These are phyloP conservation scores for Emydoidea blandingii DNA, from an alignment of 2,797 vertebrate species.

Conservation along the genomic window DNA sequence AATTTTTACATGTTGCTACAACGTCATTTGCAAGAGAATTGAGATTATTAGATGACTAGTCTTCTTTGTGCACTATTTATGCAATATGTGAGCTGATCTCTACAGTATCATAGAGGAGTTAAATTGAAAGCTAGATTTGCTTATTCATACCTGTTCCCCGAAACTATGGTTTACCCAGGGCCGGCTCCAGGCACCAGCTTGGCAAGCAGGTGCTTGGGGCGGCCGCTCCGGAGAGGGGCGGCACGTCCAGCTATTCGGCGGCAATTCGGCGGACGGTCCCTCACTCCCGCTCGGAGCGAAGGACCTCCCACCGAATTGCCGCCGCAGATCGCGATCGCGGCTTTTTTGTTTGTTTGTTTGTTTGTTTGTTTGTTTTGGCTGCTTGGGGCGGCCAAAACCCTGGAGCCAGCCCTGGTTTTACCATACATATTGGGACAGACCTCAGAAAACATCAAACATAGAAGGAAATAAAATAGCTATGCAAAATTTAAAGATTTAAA, in stretches of 20 bases:
- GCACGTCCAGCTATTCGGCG: no score
- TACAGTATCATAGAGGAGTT: background rate
- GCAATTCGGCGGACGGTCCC: no score
- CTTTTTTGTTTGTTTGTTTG: no score
- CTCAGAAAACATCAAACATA: background rate
- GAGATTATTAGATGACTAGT: background rate
- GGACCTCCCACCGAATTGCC: no score
- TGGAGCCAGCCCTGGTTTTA: no score
- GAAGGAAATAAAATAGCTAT: background rate
- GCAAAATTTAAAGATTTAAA: background rate
- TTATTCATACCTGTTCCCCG: background rate
- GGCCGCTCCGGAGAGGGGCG: no score
- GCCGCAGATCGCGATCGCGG: no score
- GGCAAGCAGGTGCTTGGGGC: no score
- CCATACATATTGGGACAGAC: background rate
- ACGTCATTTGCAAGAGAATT: background rate
- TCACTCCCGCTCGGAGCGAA: no score
- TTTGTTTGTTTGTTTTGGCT: no score
- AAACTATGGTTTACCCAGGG: background rate
- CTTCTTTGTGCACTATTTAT: background rate
- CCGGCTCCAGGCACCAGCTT: no score
- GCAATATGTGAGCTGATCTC: accelerated
- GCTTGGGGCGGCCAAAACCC: no score
- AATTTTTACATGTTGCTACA: background rate
- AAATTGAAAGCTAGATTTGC: background rate